Evolutionary conservation across 2,888 invertebrate species (phyloP).

Genomic region (Drosophila emarginata): DNA sequence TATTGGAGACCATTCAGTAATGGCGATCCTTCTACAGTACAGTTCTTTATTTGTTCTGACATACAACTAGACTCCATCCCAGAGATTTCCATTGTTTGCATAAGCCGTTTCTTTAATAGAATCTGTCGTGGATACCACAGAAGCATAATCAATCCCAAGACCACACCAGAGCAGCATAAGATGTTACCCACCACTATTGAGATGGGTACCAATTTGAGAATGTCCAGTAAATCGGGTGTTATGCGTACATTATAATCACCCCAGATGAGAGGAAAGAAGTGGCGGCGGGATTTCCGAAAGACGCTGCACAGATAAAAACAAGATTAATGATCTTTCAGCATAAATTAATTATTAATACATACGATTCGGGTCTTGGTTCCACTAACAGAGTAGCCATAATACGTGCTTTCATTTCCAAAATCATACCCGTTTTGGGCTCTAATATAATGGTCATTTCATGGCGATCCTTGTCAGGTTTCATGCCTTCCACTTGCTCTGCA

Average conservation of each 20-base stretch:
- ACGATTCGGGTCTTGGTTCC: slow-evolving; percentile 86
- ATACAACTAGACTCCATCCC: slow-evolving; percentile 45
- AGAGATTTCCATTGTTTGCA: slow-evolving; percentile 68
- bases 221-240: slow-evolving; percentile 54
- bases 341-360: slow-evolving; percentile 74
- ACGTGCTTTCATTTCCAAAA: slow-evolving; percentile 88
- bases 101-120: slow-evolving; percentile 54
- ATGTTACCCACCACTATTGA: slow-evolving; percentile 49
- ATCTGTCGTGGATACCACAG: slow-evolving; percentile 66
- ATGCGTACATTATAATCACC: slow-evolving; percentile 67
- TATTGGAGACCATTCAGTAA: slow-evolving; percentile 56
- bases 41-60: slow-evolving; percentile 39
- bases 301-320: slow-evolving; percentile 42
- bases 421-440: slow-evolving; percentile 89
- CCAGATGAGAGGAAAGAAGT: slow-evolving; percentile 73
- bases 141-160: slow-evolving; percentile 56
- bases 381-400: slow-evolving; percentile 90
- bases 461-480: slow-evolving; percentile 86
- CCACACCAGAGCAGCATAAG: slow-evolving; percentile 40
- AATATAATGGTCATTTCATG: slow-evolving; percentile 89
- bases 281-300: slow-evolving; percentile 57
- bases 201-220: slow-evolving; percentile 59
- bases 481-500: slow-evolving; percentile 86
- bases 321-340: background rate
- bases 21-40: slow-evolving; percentile 55